Base-by-base conservation (phyloP, 2,113 vertebrate genomes). In the Ascaphus truei region DNA sequence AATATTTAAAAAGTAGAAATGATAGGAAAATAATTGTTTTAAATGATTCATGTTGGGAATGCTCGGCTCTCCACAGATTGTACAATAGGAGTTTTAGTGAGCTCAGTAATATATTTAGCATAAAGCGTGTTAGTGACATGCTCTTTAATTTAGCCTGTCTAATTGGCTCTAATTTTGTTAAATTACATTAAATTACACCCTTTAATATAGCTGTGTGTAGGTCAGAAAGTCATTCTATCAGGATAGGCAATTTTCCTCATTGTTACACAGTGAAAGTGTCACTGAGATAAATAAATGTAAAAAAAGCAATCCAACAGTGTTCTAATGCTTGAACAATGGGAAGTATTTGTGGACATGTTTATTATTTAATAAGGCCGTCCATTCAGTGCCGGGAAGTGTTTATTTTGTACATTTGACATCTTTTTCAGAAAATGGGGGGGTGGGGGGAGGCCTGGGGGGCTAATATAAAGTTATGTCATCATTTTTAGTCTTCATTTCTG, bases 71-170 rank as follows among this genome's bases (percentile, higher is more conserved):
- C 20, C 6, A 31, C 16, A 45, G 51, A 56, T 41, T 45, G 25
- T 55, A 41, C 16, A 55, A n/a, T n/a, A n/a, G n/a, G 71, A 71
- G 78, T 85, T 88, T 87, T 85, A 82, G 76, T 79, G 69, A 83
- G 80, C 64, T 84, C 79, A 81, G 77, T 85, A 88, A 85, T 84
- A 88, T 86, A 84, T 88, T 91, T 90, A 86, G 84, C 83, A 84
- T 89, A 86, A 88, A 88, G 86, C 84, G 83, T 91, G 89, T 90
- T 91, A 85, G 80, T 88, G 85, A 86, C 80, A 83, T 89, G 84
- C 76, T 85, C 85, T 89, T 90, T 89, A 86, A 90, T 90, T 88
- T 86, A 86, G 83, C 83, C 82, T 85, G 75, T 84, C 85, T 89
- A 91, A 89, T 89, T 89, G 81, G 83, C 84, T 81, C 83, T 87